A percentile compares a stretch with the other conserved stretches of the same genome.
phyloP scores from a whole-genome alignment of 2,888 invertebrate genomes.

The Dusona sp. region DNA sequence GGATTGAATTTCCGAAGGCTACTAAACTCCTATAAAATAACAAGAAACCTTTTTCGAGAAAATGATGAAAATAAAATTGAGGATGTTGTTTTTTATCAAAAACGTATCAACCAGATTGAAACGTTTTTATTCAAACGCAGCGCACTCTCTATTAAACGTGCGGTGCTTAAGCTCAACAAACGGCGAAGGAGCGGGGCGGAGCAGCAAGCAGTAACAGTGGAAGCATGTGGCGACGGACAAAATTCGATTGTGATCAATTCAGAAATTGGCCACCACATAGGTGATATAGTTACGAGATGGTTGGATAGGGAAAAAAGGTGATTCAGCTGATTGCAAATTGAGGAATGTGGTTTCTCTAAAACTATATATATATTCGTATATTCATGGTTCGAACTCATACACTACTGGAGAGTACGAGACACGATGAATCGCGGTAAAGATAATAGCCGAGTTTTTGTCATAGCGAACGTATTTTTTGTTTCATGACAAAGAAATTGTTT shows the following conservation, averaged over 20 bases:
- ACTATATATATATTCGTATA: background rate
- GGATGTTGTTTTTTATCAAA: too few species aligned
- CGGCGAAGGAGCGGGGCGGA: background rate
- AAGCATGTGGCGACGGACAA: slow-evolving; percentile 43
- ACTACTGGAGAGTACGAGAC: background rate
- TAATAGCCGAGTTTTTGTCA: too few species aligned
- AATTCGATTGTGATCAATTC: slow-evolving; percentile 67
- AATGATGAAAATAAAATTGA: too few species aligned
- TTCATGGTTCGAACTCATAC: background rate
- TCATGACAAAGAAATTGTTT: too few species aligned
- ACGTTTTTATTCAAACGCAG: too few species aligned
- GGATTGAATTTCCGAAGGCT: too few species aligned
- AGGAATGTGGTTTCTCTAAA: slow-evolving; percentile 47
- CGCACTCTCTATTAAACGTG: too few species aligned
- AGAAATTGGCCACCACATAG: slow-evolving; percentile 59
- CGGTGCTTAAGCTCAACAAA: background rate
- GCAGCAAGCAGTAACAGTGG: slow-evolving; percentile 9
- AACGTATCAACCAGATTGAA: too few species aligned
- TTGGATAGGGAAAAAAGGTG: background rate
- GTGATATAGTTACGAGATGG: slow-evolving; percentile 15
- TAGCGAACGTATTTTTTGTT: too few species aligned
- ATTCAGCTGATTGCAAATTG: slow-evolving; percentile 65
- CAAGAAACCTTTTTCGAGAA: too few species aligned
- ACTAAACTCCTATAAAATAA: too few species aligned
- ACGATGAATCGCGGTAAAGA: too few species aligned